phyloP scores from a whole-genome alignment of 1,140 invertebrate species.

The Dysdera silvatica region DNA sequence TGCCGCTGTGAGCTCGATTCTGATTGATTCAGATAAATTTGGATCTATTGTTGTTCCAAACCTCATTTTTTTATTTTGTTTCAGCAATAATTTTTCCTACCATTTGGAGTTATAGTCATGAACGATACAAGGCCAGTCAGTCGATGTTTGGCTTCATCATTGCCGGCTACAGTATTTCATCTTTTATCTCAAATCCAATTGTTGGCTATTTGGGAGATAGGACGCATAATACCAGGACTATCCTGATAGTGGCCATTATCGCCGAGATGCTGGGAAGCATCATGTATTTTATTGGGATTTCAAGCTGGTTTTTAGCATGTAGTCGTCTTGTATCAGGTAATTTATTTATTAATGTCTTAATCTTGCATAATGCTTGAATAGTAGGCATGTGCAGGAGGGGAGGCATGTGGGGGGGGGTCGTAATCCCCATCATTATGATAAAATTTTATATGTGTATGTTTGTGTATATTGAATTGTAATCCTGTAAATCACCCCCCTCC shows the following conservation, averaged over 20 bases:
- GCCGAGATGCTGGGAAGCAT: constrained; percentile 40
- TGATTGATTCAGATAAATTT: too few relatives aligned
- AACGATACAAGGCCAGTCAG: constrained; percentile 3
- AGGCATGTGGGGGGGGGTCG: too few relatives aligned
- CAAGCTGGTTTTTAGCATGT: constrained; percentile 39
- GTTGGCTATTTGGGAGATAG: constrained; percentile 31
- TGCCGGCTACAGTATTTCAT: constrained; percentile 30
- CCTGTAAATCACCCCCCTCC: too few relatives aligned
- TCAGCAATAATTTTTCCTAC: constrained; percentile 33
- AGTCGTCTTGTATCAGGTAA: constrained; percentile 41
- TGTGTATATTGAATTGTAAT: too few relatives aligned
- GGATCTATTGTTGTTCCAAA: too few relatives aligned
- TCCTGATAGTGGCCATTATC: constrained; percentile 38
- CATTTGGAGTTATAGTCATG: constrained; percentile 30
- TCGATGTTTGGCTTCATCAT: constrained; percentile 31
- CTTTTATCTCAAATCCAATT: constrained; percentile 30
- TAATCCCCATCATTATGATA: too few relatives aligned
- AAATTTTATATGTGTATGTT: too few relatives aligned
- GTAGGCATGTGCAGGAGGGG: too few relatives aligned
- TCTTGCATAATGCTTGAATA: neutral
- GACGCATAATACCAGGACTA: constrained; percentile 34
- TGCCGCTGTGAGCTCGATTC: too few relatives aligned
- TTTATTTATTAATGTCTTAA: neutral
- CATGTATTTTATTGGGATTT: constrained; percentile 42
- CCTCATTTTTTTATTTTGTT: constrained; percentile 20